Conservation (phyloP, 2,888 invertebrate species). For the Linyphia triangularis region DNA sequence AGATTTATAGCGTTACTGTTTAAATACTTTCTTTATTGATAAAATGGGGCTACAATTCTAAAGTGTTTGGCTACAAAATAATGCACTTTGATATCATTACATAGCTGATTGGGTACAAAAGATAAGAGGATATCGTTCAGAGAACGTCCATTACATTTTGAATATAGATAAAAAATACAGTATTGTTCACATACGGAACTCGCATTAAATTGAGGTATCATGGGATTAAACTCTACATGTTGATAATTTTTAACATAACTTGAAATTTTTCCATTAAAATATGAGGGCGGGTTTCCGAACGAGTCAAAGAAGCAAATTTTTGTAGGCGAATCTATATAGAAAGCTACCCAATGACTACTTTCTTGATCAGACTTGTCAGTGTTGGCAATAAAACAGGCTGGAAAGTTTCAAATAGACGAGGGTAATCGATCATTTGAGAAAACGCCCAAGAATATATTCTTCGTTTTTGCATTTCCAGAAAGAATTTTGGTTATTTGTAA, state of each 20-base stretch:
- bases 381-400: conserved; percentile 20
- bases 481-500: conserved; percentile 3
- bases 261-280: conserved; percentile 5
- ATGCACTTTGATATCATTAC: too few species aligned
- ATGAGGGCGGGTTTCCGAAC: conserved; percentile 33
- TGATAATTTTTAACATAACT: background rate
- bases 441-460: background rate
- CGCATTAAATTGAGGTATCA: background rate
- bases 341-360: conserved; percentile 62
- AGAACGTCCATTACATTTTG: too few species aligned
- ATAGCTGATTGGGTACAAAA: too few species aligned
- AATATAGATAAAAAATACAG: too few species aligned
- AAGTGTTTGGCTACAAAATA: too few species aligned
- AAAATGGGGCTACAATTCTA: too few species aligned
- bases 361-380: background rate
- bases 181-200: too few species aligned
- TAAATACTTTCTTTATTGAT: conserved; percentile 23
- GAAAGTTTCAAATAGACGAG: background rate
- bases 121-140: too few species aligned
- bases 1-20: background rate
- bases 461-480: background rate
- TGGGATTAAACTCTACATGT: conserved; percentile 13
- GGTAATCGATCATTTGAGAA: conserved; percentile 32
- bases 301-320: conserved; percentile 58
- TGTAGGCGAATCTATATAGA: conserved; percentile 16